phyloP scores from a whole-genome alignment of 1,140 invertebrate genomes.

The Oreohelix idahoensis region DNA sequence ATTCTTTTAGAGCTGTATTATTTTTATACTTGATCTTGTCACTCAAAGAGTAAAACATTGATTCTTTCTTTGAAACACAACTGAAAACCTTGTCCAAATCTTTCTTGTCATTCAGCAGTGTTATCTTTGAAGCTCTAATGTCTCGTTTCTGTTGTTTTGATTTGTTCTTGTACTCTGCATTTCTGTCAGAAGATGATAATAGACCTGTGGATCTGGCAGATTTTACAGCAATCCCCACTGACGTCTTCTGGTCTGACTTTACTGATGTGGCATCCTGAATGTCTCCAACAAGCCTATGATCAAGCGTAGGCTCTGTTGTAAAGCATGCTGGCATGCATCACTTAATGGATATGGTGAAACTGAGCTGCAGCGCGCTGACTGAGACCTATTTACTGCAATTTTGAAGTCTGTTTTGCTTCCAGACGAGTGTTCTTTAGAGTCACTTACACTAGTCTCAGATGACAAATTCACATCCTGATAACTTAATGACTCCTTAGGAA shows the following conservation, averaged over 20 bases:
- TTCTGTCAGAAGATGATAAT: background rate
- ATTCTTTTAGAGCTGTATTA: background rate
- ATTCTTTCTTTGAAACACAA: background rate
- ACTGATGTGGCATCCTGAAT: background rate
- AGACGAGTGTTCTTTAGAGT: background rate
- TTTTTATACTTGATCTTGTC: background rate
- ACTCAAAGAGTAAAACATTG: background rate
- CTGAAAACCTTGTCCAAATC: background rate
- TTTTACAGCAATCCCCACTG: conserved; percentile 7
- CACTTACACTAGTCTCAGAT: background rate
- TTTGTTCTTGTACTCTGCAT: background rate
- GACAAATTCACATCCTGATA: background rate
- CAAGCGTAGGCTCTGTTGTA: conserved; percentile 20
- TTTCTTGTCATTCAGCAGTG: background rate
- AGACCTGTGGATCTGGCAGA: conserved; percentile 10
- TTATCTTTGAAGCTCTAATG: background rate
- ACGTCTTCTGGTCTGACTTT: conserved; percentile 26
- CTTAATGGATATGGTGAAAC: background rate
- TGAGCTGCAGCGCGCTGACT: background rate
- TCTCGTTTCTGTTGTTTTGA: background rate
- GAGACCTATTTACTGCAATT: background rate
- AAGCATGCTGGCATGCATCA: background rate
- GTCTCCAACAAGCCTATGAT: conserved; percentile 30
- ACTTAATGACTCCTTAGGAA: background rate
- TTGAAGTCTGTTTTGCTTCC: background rate